Conservation (phyloP, 2,113 vertebrate species). For the Ochotona curzoniae region DNA sequence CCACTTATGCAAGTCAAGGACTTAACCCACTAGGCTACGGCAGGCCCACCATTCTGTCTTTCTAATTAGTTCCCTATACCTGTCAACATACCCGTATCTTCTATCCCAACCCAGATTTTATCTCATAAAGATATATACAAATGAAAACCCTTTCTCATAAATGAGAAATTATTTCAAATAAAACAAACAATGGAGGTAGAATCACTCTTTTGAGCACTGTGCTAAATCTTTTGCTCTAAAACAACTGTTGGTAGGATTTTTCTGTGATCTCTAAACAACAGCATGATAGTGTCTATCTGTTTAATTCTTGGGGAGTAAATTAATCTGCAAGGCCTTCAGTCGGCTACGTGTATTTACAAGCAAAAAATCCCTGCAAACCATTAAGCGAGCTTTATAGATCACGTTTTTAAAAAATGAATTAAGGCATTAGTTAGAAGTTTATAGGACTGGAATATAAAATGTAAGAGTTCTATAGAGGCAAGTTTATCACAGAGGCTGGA, state of each 20-base stretch:
- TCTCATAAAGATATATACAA: slow-evolving; percentile 20
- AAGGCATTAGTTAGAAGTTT: slow-evolving; percentile 51
- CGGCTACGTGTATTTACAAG: slow-evolving; percentile 48
- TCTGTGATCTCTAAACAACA: slow-evolving; percentile 10
- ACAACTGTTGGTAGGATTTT: slow-evolving; percentile 38
- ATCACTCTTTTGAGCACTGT: background rate
- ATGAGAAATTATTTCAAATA: background rate
- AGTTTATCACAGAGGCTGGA: background rate
- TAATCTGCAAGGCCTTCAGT: slow-evolving; percentile 56
- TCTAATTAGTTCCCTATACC: background rate
- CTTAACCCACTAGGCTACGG: too few species aligned
- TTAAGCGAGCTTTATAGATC: background rate
- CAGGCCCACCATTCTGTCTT: background rate
- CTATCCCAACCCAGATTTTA: slow-evolving; percentile 32
- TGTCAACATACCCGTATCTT: background rate
- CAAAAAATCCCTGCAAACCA: background rate
- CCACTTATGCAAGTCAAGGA: too few species aligned
- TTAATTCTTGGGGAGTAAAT: slow-evolving; percentile 40
- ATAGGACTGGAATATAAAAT: slow-evolving; percentile 43
- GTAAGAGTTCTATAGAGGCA: background rate
- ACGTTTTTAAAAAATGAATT: slow-evolving; percentile 54
- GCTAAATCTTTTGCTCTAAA: slow-evolving; percentile 39
- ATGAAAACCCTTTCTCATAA: background rate
- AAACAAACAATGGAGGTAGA: background rate
- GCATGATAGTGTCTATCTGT: background rate